Percentiles rank a stretch among this genome's conserved stretches.
These are phyloP conservation scores for Drosophila elegans DNA, from an alignment of 1,140 invertebrate species.

Conservation along the genomic window DNA sequence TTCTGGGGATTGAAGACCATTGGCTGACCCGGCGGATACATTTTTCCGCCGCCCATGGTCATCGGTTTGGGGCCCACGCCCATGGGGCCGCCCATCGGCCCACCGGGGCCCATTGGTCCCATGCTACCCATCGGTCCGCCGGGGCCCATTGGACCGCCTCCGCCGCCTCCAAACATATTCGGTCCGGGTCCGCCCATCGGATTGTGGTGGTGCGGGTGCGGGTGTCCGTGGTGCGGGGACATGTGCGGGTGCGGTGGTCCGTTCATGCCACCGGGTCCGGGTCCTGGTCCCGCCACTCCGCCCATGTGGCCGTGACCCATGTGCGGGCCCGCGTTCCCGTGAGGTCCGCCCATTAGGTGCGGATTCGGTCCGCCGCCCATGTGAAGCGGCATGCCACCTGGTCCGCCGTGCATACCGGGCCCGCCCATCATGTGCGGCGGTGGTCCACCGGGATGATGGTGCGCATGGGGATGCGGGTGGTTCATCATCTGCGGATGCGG, in stretches of 20 bases:
- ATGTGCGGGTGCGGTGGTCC: conserved; percentile 67
- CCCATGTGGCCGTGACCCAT: conserved; percentile 81
- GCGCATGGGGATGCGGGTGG: conserved; percentile 60
- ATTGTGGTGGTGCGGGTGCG: conserved; percentile 65
- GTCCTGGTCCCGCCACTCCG: conserved; percentile 68
- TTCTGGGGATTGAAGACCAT: conserved; percentile 99
- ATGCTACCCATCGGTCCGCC: conserved; percentile 73
- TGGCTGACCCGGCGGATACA: conserved; percentile 97
- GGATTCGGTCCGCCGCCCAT: conserved; percentile 71
- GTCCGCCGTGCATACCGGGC: conserved; percentile 65
- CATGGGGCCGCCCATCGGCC: conserved; percentile 72
- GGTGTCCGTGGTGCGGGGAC: conserved; percentile 63
- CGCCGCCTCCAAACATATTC: conserved; percentile 39
- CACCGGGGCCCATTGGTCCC: conserved; percentile 56
- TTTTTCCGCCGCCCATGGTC: conserved; percentile 95
- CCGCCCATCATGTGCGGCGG: conserved; percentile 73
- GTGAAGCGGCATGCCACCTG: conserved; percentile 69
- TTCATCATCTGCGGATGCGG: conserved; percentile 75
- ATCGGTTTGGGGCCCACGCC: conserved; percentile 87
- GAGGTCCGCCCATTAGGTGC: conserved; percentile 73
- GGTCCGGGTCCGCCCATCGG: conserved; percentile 56
- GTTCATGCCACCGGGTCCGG: conserved; percentile 69
- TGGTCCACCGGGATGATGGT: conserved; percentile 66
- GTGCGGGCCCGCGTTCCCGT: conserved; percentile 66
- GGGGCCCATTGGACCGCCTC: conserved; percentile 61